Evolutionary conservation across 2,888 invertebrate genomes (phyloP).

Genomic region (Oscheius sp.): DNA sequence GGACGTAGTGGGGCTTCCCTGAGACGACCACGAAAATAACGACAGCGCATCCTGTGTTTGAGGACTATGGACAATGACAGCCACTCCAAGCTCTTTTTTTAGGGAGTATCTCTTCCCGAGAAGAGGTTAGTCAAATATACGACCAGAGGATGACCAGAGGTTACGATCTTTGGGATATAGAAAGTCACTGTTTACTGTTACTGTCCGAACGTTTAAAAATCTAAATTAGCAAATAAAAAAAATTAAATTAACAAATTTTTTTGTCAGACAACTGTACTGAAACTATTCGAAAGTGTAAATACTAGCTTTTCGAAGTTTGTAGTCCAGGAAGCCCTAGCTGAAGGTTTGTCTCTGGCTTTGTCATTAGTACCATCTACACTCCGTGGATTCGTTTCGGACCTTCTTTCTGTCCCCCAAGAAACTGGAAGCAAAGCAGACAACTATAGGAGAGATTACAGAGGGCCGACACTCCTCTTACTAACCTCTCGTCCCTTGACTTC

Average conservation of each 20-base stretch:
- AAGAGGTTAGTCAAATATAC: neutral
- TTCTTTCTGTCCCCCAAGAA: no score
- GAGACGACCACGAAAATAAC: slow-evolving; percentile 49
- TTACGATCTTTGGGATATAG: neutral
- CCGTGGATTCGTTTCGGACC: no score
- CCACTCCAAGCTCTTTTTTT: slow-evolving; percentile 22
- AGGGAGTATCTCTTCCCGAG: neutral
- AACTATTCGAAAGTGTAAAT: no score
- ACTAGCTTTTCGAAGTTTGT: no score
- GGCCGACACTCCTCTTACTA: neutral
- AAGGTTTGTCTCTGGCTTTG: no score
- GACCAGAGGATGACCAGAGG: neutral
- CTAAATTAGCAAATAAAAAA: no score
- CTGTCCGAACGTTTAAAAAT: no score
- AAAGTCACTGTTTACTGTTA: neutral
- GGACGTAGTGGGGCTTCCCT: slow-evolving; percentile 44
- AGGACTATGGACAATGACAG: slow-evolving; percentile 5
- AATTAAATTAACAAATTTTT: no score
- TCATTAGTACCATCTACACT: no score
- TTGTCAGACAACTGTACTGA: no score
- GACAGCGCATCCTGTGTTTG: slow-evolving; percentile 27
- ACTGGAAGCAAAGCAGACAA: neutral
- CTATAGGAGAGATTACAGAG: neutral
- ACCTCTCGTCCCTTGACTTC: slow-evolving; percentile 19
- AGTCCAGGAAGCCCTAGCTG: no score